Base-by-base conservation (phyloP, 2,888 invertebrate genomes). In the Parapristionchus giblindavisi region DNA sequence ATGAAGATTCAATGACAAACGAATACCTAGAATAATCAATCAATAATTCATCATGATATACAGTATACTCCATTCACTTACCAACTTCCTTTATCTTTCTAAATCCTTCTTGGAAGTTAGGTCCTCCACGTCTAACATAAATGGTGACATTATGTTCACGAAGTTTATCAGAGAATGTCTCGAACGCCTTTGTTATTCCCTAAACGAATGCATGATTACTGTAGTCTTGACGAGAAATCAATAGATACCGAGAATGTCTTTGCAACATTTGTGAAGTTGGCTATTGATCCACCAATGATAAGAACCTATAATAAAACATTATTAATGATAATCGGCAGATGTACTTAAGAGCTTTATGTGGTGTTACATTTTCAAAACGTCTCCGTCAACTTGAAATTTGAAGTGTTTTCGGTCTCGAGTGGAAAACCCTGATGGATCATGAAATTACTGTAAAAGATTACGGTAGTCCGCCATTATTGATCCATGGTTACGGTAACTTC, bases 221-320 rank as follows among this genome's bases (percentile, higher is more conserved):
- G n/a, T n/a, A n/a, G n/a, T n/a, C n/a, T n/a, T n/a, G n/a, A n/a
- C n/a, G n/a, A n/a, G n/a, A n/a, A n/a, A n/a, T n/a, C n/a, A n/a
- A n/a, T n/a, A n/a, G 43, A 27, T 66, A 90, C 90, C 88, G 96
- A 93, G 91, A 99, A 99, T 0, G 99, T 99, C 79, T 97, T 94
- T 0, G 99, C 99, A 0, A 99, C 99, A 90, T 99, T 99, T 3
- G 99, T 99, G 90, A 99, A 99, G 91, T 99, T 99, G 1, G 99
- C 99, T 85, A 99, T 99, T 77, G 98, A 98, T 34, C 99, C 99
- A 73, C 99, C 99, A 81, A 96, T 95, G 82, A 96, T 95, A 78
- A 99, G 96, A 61, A 99, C 91, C 77, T 77, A 34, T 36, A 75
- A 70, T 52, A 24, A 40, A 36, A 38, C 70, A 36, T 27, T 34